Base-by-base conservation (phyloP, 2,888 invertebrate species). In the Tillus elongatus region DNA sequence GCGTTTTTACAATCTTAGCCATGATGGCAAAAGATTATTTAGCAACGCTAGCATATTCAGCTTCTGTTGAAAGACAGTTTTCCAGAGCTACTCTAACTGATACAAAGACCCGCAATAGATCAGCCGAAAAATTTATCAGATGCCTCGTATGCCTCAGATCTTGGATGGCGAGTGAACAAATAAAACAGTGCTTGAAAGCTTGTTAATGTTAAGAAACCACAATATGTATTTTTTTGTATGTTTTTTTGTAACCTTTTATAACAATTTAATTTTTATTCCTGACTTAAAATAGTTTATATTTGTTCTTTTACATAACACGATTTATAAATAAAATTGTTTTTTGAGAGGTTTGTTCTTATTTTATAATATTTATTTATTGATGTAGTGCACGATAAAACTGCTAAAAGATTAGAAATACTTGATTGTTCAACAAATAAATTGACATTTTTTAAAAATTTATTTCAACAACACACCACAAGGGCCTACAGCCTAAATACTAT, bases 11-110 rank as follows among this genome's bases (percentile, higher is more conserved):
- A 35, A 38, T 29, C 11, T 41, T 46, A 16, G 31, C 40, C 29
- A 37, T 15, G 33, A 43, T 46, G 43, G 45, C 30, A n/a, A 40
- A 37, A 35, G 37, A 45, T 37, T 45, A n/a, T n/a, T n/a, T n/a
- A n/a, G n/a, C n/a, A n/a, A n/a, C n/a, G n/a, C n/a, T n/a, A n/a
- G n/a, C n/a, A n/a, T n/a, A n/a, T n/a, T 41, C 39, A 39, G 42
- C 30, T 39, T 33, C 44, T 32, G 32, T 35, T 16, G 43, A 40
- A 41, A 43, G 49, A 28, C 33, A 35, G 27, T 46, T 46, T 35
- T 46, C 45, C 14, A 41, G 34, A 31, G 44, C 45, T 15, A 38
- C 39, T 15, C 31, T 45, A 30, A 39, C 41, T 13, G 32, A 40
- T 27, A 40, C 40, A 40, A 45, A 44, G 27, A 36, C 8, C 4